Conservation (phyloP, 2,113 vertebrate species). For the Notothenia rossii region DNA sequence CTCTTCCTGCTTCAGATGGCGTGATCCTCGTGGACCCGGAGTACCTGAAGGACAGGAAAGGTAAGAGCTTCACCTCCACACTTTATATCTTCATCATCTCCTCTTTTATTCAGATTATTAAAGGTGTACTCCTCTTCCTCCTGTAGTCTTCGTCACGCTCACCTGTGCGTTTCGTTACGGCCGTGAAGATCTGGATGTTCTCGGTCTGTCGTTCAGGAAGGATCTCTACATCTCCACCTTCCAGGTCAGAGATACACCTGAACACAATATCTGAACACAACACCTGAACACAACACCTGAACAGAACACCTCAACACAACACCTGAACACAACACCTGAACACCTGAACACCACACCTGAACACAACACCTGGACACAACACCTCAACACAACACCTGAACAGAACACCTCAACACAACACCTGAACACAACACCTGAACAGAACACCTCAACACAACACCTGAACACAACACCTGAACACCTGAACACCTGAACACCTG, state of each 20-base stretch:
- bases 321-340: not conserved
- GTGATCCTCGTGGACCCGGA: constrained; percentile 79
- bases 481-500: too few relatives aligned
- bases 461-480: too few relatives aligned
- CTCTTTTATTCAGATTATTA: too few relatives aligned
- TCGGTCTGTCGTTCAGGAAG: constrained; percentile 94
- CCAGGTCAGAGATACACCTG: constrained; percentile 58
- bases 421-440: too few relatives aligned
- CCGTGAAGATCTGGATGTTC: constrained; percentile 92
- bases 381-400: too few relatives aligned
- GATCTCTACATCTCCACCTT: constrained; percentile 93
- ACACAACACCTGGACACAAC: too few relatives aligned
- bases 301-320: too few relatives aligned
- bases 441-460: too few relatives aligned
- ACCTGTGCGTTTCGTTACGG: constrained; percentile 95
- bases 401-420: too few relatives aligned
- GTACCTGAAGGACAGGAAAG: constrained; percentile 84
- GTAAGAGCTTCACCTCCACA: constrained; percentile 39
- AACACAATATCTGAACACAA: too few relatives aligned
- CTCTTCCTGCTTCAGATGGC: constrained; percentile 58
- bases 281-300: not conserved
- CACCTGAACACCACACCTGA: too few relatives aligned
- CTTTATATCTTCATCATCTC: too few relatives aligned
- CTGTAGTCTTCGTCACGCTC: constrained; percentile 90
- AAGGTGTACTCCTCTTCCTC: not conserved